These are phyloP conservation scores for Lepisosteus oculatus DNA, from an alignment of 2,113 vertebrate species.

Conservation along the genomic window DNA sequence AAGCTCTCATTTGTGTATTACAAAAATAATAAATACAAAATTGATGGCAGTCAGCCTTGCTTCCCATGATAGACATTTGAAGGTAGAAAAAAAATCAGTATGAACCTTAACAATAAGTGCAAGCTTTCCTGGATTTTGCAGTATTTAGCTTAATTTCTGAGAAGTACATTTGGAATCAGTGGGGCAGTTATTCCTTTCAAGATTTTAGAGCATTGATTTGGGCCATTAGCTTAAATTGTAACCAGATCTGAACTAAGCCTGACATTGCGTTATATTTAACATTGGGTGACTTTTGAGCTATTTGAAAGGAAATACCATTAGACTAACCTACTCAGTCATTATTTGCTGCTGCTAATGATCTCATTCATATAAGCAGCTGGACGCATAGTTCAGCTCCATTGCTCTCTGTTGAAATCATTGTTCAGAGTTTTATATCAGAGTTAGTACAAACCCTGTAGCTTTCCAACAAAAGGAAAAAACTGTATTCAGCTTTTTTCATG, in stretches of 20 bases:
- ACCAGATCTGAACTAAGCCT: constrained; percentile 1
- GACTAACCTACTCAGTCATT: constrained; percentile 42
- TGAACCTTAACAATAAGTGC: neutral
- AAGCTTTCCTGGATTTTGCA: neutral
- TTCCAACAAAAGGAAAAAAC: neutral
- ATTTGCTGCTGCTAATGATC: constrained; percentile 45
- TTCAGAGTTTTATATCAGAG: constrained; percentile 26
- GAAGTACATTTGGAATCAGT: neutral
- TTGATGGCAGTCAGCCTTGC: constrained; percentile 3
- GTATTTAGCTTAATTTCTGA: no score
- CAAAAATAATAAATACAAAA: neutral
- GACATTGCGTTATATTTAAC: constrained; percentile 11
- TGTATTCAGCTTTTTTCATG: no score
- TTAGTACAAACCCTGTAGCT: constrained; percentile 9
- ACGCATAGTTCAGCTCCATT: constrained; percentile 31
- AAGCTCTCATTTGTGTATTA: constrained; percentile 11
- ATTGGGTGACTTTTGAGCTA: constrained; percentile 29
- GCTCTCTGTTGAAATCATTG: constrained; percentile 32
- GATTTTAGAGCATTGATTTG: constrained; percentile 10
- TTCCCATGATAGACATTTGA: no score
- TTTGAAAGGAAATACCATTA: constrained; percentile 41
- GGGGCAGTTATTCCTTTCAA: neutral
- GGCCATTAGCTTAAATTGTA: constrained; percentile 25
- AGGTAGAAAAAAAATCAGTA: no score
- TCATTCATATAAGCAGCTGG: constrained; percentile 33